Evolutionary conservation across 2,113 vertebrate genomes (phyloP).

Genomic region (Protobothrops flavoviridis): DNA sequence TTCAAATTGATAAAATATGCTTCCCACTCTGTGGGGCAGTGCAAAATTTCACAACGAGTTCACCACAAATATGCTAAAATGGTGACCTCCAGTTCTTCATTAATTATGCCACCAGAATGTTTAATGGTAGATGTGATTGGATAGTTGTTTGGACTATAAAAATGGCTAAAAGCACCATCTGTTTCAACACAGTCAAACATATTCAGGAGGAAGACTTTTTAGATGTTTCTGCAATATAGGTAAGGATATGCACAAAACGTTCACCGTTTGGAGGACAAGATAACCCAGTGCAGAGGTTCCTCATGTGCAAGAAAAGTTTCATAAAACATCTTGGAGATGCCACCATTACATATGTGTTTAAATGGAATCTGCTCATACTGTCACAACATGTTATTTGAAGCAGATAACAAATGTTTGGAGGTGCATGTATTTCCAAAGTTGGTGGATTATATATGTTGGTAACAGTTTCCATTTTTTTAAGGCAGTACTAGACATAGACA

Average conservation of each 20-base stretch:
- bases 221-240: background rate
- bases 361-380: background rate
- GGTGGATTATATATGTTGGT: background rate
- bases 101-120: slow-evolving; percentile 13
- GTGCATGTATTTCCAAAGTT: background rate
- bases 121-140: background rate
- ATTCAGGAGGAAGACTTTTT: background rate
- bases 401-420: background rate
- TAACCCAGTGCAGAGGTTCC: background rate
- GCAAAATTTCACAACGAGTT: rapidly evolving
- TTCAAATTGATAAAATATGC: slow-evolving; percentile 41
- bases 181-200: background rate
- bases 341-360: background rate
- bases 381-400: background rate
- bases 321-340: background rate
- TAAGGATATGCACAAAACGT: background rate
- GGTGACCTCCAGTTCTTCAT: slow-evolving; percentile 40
- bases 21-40: rapidly evolving
- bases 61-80: slow-evolving; percentile 21
- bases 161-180: background rate
- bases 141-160: background rate
- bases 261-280: background rate
- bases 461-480: background rate
- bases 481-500: too few species aligned
- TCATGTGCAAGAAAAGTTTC: background rate